Conservation (phyloP, 2,113 vertebrate species). For the Phrynosoma platyrhinos region DNA sequence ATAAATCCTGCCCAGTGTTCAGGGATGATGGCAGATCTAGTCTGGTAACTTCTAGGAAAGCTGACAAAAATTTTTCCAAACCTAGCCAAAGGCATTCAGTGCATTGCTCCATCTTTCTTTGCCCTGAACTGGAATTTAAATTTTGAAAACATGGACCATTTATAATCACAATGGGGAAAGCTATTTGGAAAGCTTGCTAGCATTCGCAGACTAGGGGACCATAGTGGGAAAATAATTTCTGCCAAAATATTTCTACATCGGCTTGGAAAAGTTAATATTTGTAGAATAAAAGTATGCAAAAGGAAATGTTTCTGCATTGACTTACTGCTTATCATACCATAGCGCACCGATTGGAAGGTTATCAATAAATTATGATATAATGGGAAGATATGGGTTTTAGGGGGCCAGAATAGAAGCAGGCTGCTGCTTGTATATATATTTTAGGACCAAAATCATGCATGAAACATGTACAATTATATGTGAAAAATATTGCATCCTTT, state of each 20-base stretch:
- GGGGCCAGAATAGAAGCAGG: not conserved
- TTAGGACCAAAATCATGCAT: no score
- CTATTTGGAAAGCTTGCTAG: not conserved
- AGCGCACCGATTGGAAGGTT: not conserved
- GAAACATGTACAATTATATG: no score
- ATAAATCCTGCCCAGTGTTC: not conserved
- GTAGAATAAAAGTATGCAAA: not conserved
- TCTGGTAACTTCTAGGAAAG: no score
- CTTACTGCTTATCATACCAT: no score
- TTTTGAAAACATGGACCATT: not conserved
- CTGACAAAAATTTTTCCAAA: not conserved
- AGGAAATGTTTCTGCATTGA: not conserved
- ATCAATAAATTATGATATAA: not conserved
- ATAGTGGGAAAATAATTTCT: not conserved
- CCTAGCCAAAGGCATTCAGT: not conserved
- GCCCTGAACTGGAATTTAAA: not conserved
- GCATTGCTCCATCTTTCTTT: not conserved
- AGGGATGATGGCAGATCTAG: not conserved
- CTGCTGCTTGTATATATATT: no score
- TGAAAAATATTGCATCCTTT: no score
- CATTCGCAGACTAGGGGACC: not conserved
- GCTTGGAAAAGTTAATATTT: not conserved
- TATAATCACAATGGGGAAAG: not conserved
- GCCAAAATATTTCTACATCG: not conserved
- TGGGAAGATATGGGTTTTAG: not conserved